Evolutionary conservation across 2,888 invertebrate genomes (phyloP), one percentile per base, ranked within the genome.

Genomic region (Altica lythri): DNA sequence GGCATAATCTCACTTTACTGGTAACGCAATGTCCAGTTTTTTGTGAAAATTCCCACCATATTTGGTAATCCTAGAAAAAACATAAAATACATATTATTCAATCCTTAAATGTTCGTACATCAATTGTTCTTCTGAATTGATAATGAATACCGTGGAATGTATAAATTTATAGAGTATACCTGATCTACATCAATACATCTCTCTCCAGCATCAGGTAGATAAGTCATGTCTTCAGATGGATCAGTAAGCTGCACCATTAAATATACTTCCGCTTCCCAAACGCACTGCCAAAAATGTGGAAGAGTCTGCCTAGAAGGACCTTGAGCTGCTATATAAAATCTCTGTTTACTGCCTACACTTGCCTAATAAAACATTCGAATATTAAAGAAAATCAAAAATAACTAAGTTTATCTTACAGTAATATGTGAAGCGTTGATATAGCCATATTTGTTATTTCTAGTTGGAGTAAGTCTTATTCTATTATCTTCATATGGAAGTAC

Each of bases 351-450:
- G 66, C 91, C 91, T 6, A 93, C 89, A 2, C 89, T 89, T 71
- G 92, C 87, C 91, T 92, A 71, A 19, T 55, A 61, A 17, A 38
- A 45, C 8, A 8, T 17, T 44, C 27, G 14, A 38, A 38, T 34
- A 34, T 14, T 22, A 19, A 6, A 49, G 13, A 52, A 32, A 53
- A 22, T 44, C 8, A 19, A 18, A 38, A 55, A 18, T 34, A 32
- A 32, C 27, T 37, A 42, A 38, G 18, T 5, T 27, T 8, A 5
- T 25, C 72, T 73, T 74, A 92, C 93, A 67, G 90, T 90, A 57
- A 95, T 85, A 70, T 93, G 90, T 2, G 93, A 94, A 1, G 95
- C 95, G 78, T 95, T 95, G 63, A 95, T 90, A 69, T 95, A 96
- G 9, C 95, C 95, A 69, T 84, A 84, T 47, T 88, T 86, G 77